These are phyloP conservation scores for Cosmia pyralina DNA, from an alignment of 2,888 invertebrate genomes.

Conservation along the genomic window DNA sequence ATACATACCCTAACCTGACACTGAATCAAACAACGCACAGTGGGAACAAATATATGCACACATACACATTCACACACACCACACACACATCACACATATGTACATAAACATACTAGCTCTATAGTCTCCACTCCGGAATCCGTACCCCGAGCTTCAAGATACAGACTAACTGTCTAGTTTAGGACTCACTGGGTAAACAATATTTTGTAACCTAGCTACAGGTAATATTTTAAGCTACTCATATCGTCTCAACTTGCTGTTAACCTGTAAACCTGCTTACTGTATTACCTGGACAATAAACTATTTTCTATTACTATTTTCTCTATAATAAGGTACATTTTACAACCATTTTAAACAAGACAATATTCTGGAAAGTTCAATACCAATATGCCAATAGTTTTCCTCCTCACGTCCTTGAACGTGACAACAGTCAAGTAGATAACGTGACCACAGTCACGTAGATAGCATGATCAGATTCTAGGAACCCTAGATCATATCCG, in stretches of 20 bases:
- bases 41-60: neutral
- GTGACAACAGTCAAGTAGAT: conserved; percentile 89
- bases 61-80: too few relatives aligned
- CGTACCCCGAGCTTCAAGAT: too few relatives aligned
- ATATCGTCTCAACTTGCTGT: too few relatives aligned
- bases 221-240: too few relatives aligned
- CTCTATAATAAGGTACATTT: neutral
- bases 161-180: too few relatives aligned
- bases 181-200: too few relatives aligned
- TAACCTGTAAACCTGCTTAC: too few relatives aligned
- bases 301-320: too few relatives aligned
- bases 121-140: too few relatives aligned
- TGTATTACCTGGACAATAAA: too few relatives aligned
- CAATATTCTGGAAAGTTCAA: neutral
- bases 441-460: conserved; percentile 89
- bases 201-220: too few relatives aligned
- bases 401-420: conserved; percentile 73
- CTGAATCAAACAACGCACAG: neutral
- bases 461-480: conserved; percentile 89
- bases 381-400: neutral
- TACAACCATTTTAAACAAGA: too few relatives aligned
- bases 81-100: neutral
- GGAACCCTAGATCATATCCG: conserved; percentile 78
- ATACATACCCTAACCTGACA: neutral
- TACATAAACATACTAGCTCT: neutral